Evolutionary conservation across 2,797 vertebrate genomes (phyloP).

Genomic region (Tinamus major): DNA sequence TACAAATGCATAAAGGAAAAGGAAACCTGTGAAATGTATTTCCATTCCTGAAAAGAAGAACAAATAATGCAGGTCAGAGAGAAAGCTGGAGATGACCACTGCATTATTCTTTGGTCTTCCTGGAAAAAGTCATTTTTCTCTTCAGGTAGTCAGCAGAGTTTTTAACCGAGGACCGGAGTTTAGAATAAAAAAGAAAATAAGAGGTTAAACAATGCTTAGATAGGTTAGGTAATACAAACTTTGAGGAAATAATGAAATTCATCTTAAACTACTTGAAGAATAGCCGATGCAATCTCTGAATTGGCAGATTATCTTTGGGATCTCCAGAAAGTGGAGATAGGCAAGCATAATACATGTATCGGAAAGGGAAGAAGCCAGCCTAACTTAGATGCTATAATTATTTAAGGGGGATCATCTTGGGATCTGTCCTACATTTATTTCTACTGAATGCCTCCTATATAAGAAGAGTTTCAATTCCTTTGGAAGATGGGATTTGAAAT

Average conservation of each 20-base stretch:
- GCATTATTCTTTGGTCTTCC: background rate
- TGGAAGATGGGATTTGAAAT: background rate
- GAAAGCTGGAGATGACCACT: background rate
- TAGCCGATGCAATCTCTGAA: background rate
- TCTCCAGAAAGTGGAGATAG: background rate
- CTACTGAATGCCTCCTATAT: accelerated
- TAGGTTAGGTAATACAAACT: background rate
- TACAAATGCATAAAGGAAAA: background rate
- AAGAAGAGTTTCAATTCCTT: background rate
- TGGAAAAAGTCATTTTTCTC: background rate
- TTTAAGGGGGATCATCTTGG: background rate
- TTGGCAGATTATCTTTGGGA: background rate
- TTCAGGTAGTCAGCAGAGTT: background rate
- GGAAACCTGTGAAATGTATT: background rate
- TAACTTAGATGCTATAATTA: slow-evolving; percentile 20
- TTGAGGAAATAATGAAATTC: background rate
- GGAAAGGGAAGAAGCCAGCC: background rate
- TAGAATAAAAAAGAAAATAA: background rate
- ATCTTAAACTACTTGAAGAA: background rate
- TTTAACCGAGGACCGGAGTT: background rate
- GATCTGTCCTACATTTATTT: background rate
- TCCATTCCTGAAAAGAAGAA: background rate
- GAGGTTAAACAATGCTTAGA: background rate
- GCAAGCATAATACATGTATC: background rate
- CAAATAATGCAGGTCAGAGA: background rate